Evolutionary conservation across 1,140 invertebrate species (phyloP).

Genomic region (Trichonephila inaurata): DNA sequence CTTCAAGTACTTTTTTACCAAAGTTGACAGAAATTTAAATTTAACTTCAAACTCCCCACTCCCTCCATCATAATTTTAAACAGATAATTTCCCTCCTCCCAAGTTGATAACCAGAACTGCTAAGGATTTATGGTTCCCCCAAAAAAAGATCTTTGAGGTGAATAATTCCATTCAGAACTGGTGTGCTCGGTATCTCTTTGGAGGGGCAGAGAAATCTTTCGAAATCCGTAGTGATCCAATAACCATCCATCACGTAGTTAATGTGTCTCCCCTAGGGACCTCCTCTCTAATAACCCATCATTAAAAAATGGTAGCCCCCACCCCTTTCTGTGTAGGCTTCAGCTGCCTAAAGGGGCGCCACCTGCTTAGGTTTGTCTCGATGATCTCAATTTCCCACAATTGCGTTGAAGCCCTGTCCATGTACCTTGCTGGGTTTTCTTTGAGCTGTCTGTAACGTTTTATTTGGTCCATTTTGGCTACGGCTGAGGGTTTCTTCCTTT

Average conservation of each 20-base stretch:
- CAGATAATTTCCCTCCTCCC: background rate
- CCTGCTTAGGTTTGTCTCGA: background rate
- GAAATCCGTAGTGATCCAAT: background rate
- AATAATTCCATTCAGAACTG: background rate
- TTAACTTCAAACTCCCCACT: background rate
- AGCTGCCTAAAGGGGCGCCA: background rate
- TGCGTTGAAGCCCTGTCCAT: background rate
- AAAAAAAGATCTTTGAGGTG: background rate
- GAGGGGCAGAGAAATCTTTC: background rate
- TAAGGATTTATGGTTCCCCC: background rate
- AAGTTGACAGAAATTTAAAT: background rate
- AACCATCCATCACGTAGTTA: conserved; percentile 41
- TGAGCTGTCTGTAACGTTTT: background rate
- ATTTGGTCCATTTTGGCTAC: too few relatives aligned
- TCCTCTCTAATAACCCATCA: conserved; percentile 57
- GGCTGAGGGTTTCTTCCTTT: too few relatives aligned
- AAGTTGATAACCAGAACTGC: background rate
- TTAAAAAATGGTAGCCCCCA: conserved; percentile 44
- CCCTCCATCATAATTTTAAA: background rate
- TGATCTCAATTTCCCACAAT: background rate
- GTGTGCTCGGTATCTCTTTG: background rate
- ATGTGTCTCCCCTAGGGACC: conserved; percentile 2
- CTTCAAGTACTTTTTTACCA: too few relatives aligned
- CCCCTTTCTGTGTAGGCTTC: background rate
- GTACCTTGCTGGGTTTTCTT: background rate